Conservation (phyloP, 2,113 vertebrate genomes). For the Corythaeola cristata region DNA sequence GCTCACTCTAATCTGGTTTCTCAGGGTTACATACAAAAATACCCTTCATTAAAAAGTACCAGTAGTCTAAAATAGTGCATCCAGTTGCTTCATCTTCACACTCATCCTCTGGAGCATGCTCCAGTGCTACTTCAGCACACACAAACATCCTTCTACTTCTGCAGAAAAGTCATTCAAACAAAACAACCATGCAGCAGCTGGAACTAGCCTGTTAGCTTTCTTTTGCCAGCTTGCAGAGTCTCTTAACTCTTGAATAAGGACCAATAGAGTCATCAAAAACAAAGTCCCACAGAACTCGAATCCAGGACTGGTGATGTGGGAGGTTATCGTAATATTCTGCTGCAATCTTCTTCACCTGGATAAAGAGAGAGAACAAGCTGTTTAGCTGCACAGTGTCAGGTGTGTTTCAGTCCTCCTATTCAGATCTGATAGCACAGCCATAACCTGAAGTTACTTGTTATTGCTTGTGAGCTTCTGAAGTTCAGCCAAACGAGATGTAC, state of each 20-base stretch:
- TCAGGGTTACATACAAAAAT: background rate
- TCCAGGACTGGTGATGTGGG: slow-evolving; percentile 93
- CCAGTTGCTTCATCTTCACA: background rate
- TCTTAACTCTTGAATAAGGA: slow-evolving; percentile 90
- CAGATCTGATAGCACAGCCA: slow-evolving; percentile 9
- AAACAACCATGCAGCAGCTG: background rate
- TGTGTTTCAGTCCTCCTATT: background rate
- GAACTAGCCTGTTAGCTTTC: background rate
- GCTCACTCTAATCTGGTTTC: background rate
- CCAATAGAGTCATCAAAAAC: slow-evolving; percentile 90
- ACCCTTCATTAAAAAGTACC: background rate
- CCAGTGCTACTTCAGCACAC: background rate
- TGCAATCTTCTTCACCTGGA: slow-evolving; percentile 93
- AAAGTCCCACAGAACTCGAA: slow-evolving; percentile 93
- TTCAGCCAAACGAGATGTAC: background rate
- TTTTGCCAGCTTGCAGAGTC: slow-evolving; percentile 83
- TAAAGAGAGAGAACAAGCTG: slow-evolving; percentile 22
- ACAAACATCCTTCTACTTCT: background rate
- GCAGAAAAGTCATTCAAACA: background rate
- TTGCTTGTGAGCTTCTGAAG: slow-evolving; percentile 24
- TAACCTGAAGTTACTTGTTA: slow-evolving; percentile 27
- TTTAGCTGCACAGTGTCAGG: background rate
- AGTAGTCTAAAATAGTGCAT: background rate
- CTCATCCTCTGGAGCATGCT: background rate
- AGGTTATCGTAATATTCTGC: slow-evolving; percentile 93